Percentiles rank a stretch among this genome's conserved stretches.
Conservation (phyloP, 2,797 vertebrate genomes). For the Syndactyla subalaris region DNA sequence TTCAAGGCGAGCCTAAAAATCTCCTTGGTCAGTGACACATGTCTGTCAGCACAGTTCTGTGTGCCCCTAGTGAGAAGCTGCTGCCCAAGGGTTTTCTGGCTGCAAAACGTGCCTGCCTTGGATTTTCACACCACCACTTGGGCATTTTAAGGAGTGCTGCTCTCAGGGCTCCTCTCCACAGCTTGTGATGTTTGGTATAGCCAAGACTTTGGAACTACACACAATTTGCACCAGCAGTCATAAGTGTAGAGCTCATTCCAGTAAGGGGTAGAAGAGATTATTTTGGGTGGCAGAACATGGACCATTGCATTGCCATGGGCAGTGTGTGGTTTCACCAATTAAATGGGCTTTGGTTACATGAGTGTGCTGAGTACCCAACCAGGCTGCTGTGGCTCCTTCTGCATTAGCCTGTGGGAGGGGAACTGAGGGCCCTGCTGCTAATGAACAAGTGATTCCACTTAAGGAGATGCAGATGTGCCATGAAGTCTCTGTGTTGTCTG, state of each 20-base stretch:
- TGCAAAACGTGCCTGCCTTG: not conserved
- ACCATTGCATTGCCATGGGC: not conserved
- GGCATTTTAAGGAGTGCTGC: not conserved
- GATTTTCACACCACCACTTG: not conserved
- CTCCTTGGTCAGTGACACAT: not conserved
- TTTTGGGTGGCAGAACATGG: not conserved
- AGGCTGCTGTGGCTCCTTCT: not conserved
- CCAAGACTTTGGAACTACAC: not conserved
- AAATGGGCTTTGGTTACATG: not conserved
- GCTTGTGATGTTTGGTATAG: not conserved
- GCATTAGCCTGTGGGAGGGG: not conserved
- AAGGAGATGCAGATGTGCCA: slow-evolving; percentile 36
- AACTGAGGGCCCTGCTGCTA: not conserved
- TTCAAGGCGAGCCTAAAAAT: not conserved
- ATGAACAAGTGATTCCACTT: not conserved
- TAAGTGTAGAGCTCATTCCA: not conserved
- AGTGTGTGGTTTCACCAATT: not conserved
- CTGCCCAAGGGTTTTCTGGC: not conserved
- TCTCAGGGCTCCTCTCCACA: not conserved
- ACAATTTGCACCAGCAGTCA: not conserved
- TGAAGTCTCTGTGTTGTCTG: not conserved
- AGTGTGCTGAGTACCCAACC: not conserved
- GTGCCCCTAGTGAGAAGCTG: not conserved
- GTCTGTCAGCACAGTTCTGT: not conserved
- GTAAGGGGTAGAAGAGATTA: not conserved